Base-by-base conservation (phyloP, 2,797 vertebrate species). In the Apodemus agrarius region DNA sequence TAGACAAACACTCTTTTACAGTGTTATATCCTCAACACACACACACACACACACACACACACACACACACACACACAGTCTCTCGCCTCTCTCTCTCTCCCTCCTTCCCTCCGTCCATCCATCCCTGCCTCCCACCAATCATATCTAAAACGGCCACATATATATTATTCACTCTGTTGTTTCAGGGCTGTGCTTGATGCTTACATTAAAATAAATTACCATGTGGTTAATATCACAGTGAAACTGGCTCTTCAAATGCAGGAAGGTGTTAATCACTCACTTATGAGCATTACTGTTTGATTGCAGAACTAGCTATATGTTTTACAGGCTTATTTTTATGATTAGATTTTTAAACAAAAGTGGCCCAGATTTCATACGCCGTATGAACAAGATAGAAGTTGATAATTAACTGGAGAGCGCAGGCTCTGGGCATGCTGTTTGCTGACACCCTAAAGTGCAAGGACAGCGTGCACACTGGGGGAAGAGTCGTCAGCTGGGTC, bases 271-370 rank as follows among this genome's bases (percentile, higher is more conserved):
- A 80, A 83, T 46, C 79, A 24, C 37, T 34, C 43, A n/a, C 85
- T 93, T 93, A 46, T 21, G 49, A 95, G 83, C n/a, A 43, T 82
- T 49, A 72, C 31, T 83, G 12, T 76, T 7, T 63, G 46, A 89
- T 26, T 74, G 57, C 14, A 90, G 52, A 78, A 2, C 3, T 31
- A 87, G 67, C 26, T 43, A 12, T 79, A 52, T 43, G 76, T 54
- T 13, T 79, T 81, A 10, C 34, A 61, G 69, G 95, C 94, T 97
- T 95, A 63, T 93, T 93, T 93, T 94, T 91, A 93, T 84, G 69
- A 92, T 19, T 96, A 76, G 31, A 90, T 91, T 96, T 91, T 89
- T n/a, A 59, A 96, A 88, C 54, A 84, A 16, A 72, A 95, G 95
- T 79, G 76, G 43, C 88, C 40, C 46, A 67, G 90, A 93, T 85